Base-by-base conservation (phyloP, 2,888 invertebrate genomes). In the Tolmerus cingulatus region DNA sequence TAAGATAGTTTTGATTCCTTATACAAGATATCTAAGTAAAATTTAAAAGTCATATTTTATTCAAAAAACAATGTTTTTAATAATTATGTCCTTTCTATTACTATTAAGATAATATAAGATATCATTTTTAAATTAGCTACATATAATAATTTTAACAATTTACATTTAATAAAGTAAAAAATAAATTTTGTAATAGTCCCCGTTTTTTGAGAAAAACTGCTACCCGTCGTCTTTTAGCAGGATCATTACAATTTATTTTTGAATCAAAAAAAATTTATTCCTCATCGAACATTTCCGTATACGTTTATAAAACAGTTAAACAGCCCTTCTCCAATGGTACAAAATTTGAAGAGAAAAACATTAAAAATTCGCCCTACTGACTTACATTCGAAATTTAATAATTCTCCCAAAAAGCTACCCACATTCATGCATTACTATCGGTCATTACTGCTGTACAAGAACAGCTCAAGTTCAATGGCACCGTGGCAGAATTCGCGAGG, bases 381-480 rank as follows among this genome's bases (percentile, higher is more conserved):
- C 66, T 66, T 66, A 66, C 66, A 66, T 66, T 66, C 14, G 12
- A 66, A 27, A 66, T 66, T 23, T 66, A 27, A 19, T 66, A 66
- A 66, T 23, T 66, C 66, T 4, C 27, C 14, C 66, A 19, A 57
- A 57, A 57, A 57, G 23, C 9, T 8, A 27, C 27, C 1, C 2
- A 40, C 9, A 40, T 40, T 40, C 40, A 40, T 40, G 40, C 1
- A 40, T 40, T 40, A 40, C 40, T 40, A 12, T 40, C 66, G 66
- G 19, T 66, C 12, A 66, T 66, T 19, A 23, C 43, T 66, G 23
- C n/a, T 0, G 23, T 66, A 19, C 12, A 14, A 27, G 66, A n/a
- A 19, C 27, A 4, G 66, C 34, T 82, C 57, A 85, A 74, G 85
- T 85, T 85, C 85, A 85, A 74, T 85, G 85, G 74, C 85, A 85